phyloP scores from a whole-genome alignment of 2,113 vertebrate genomes.

The Corythoichthys haematopterus region DNA sequence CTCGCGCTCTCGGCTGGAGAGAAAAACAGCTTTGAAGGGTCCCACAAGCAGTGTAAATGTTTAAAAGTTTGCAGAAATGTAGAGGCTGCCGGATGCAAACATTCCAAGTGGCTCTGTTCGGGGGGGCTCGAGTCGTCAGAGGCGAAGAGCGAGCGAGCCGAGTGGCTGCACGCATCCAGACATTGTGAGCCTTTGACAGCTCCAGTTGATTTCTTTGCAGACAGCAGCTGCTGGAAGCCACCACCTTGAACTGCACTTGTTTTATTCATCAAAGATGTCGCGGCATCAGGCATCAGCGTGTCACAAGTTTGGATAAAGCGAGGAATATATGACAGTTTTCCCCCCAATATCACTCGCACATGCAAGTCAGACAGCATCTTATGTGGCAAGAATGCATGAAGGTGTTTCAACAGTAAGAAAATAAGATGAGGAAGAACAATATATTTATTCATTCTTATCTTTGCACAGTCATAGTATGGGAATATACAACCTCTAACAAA shows the following conservation, averaged over 20 bases:
- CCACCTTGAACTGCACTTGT: neutral
- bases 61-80: constrained; percentile 9
- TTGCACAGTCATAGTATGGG: neutral
- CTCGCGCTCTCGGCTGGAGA: constrained; percentile 29
- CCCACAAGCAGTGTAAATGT: neutral
- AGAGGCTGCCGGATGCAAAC: neutral
- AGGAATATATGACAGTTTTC: neutral
- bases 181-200: constrained; percentile 30
- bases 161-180: constrained; percentile 43
- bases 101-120: constrained; percentile 11
- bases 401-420: neutral
- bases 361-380: neutral
- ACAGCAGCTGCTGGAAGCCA: constrained; percentile 16
- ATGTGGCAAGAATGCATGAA: neutral
- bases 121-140: neutral
- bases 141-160: constrained; percentile 17
- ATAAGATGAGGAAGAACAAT: neutral
- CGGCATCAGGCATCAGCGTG: neutral
- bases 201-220: constrained; percentile 38
- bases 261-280: constrained; percentile 12
- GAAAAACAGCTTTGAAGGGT: neutral
- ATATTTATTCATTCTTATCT: neutral
- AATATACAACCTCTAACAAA: too few species aligned
- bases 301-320: neutral
- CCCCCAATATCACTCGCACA: neutral